Evolutionary conservation across 2,113 vertebrate species (phyloP).

Genomic region (Hylia prasina): DNA sequence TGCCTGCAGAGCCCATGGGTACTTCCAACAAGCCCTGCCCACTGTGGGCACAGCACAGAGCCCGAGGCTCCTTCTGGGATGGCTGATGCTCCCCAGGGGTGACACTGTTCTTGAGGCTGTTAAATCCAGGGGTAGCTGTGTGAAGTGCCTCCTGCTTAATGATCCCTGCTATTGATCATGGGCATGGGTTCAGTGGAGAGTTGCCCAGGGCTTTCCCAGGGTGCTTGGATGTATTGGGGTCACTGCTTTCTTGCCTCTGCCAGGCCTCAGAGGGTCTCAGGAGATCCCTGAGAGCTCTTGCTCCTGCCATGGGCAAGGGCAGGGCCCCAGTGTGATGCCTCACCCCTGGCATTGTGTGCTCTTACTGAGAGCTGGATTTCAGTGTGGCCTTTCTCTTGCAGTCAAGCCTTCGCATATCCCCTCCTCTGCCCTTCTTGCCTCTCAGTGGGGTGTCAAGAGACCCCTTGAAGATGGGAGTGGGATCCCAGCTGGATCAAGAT

Average conservation of each 20-base stretch:
- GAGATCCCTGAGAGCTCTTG: accelerated
- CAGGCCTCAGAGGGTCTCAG: background rate
- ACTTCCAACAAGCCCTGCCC: background rate
- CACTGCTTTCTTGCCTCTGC: background rate
- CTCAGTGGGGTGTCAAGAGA: constrained; percentile 85
- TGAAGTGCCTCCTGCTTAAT: background rate
- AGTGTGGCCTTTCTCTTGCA: constrained; percentile 47
- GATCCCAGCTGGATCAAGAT: constrained; percentile 86
- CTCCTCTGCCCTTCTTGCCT: constrained; percentile 89
- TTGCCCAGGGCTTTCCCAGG: background rate
- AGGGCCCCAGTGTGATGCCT: accelerated
- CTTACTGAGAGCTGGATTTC: background rate
- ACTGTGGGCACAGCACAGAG: background rate
- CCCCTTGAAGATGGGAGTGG: constrained; percentile 80
- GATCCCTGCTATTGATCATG: background rate
- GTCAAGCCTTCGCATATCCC: constrained; percentile 94
- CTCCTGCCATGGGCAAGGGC: background rate
- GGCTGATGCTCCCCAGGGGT: background rate
- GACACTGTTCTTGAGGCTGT: background rate
- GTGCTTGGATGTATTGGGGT: background rate
- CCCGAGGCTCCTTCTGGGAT: background rate
- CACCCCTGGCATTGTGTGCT: accelerated
- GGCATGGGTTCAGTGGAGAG: background rate
- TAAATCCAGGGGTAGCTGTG: background rate
- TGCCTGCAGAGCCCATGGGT: background rate